Evolutionary conservation across 1,140 invertebrate species (phyloP), one percentile per base, ranked within the genome.

Genomic region (Varroa destructor): DNA sequence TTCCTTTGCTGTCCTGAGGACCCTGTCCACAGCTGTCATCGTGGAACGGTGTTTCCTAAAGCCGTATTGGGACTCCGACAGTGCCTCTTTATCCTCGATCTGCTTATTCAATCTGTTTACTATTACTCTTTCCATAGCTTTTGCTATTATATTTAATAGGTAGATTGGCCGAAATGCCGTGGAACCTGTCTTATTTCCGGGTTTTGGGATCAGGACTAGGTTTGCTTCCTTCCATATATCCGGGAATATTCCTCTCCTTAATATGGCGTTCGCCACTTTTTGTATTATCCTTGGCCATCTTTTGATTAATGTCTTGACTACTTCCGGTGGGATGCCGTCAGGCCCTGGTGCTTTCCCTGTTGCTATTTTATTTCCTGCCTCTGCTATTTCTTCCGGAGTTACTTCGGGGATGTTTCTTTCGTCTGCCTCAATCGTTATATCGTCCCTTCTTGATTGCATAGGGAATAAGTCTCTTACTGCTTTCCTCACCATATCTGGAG

Each of bases 121-220:
- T 3, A 58, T 58, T 3, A 58, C 42, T 25, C 57, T 58, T 14
- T 58, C 57, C 3, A 12, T 14, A 37, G 57, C 57, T 42, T 58
- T 58, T 3, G 25, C 57, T 4, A 58, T 58, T 3, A 40, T 58
- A 40, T 58, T 42, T 58, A 58, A 4, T 3, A 58, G 57, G 57
- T 42, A 58, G 57, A 58, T 58, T 58, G 57, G 57, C 4, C 57
- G 57, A 40, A 5, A 58, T 4, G 57, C 57, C 6, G 36, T 42
- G 25, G 25, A 25, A 25, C 25, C 25, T 25, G 25, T 25, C 57
- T 58, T 3, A 25, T 58, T 58, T 42, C 57, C 57, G 3, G 57
- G 57, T 58, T 58, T 58, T 14, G 57, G 57, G 57, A 58, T 3
- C 3, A 58, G 57, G 4, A 58, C 57, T 58, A 58, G 12, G 42